phyloP scores from a whole-genome alignment of 1,140 invertebrate species.

The Drosophila funebris region DNA sequence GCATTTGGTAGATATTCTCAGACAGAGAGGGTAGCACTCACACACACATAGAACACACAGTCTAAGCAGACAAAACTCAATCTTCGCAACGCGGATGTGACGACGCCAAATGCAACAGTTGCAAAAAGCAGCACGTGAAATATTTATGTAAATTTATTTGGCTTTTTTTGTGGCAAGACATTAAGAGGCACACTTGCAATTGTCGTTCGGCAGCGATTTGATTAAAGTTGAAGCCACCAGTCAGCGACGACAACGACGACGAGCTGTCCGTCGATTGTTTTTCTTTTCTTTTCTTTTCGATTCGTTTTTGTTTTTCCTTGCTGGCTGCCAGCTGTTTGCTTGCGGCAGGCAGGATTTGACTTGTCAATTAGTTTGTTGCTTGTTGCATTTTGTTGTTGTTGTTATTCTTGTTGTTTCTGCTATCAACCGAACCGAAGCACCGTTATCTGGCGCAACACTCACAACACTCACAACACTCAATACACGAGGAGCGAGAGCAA shows the following conservation, averaged over 20 bases:
- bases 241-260: constrained; percentile 45
- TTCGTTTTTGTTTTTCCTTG: constrained; percentile 28
- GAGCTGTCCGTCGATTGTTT: constrained; percentile 71
- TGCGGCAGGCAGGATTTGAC: constrained; percentile 74
- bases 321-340: constrained; percentile 33
- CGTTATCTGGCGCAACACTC: constrained; percentile 64
- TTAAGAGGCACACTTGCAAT: constrained; percentile 81
- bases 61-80: constrained; percentile 53
- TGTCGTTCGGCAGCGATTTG: constrained; percentile 75
- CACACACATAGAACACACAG: constrained; percentile 11
- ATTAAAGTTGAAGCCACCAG: constrained; percentile 65
- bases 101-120: constrained; percentile 31
- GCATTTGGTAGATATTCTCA: constrained; percentile 30
- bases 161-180: constrained; percentile 63
- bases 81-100: constrained; percentile 72
- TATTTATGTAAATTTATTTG: constrained; percentile 81
- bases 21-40: constrained; percentile 4
- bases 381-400: constrained; percentile 41
- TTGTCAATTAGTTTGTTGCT: constrained; percentile 79
- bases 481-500: constrained; percentile 48
- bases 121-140: constrained; percentile 72
- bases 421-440: constrained; percentile 64
- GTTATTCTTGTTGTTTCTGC: constrained; percentile 34
- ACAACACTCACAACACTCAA: constrained; percentile 25
- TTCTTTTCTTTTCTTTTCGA: constrained; percentile 11